Conservation (phyloP, 2,113 vertebrate genomes). For the Marmota flaviventris region DNA sequence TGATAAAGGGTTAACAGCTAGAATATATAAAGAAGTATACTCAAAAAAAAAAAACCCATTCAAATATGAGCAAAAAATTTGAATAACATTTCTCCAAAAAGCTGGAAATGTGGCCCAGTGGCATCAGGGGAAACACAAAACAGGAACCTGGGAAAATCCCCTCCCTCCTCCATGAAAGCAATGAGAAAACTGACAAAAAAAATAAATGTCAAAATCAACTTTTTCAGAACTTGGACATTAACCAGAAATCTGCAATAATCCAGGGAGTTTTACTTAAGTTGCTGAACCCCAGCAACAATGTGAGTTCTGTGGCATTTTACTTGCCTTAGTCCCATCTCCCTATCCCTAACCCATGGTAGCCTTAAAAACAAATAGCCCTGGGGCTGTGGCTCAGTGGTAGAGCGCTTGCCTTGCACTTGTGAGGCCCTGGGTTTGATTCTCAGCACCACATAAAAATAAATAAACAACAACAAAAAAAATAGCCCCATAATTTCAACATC, state of each 20-base stretch:
- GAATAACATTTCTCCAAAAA: neutral
- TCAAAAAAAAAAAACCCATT: neutral
- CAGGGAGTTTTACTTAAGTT: neutral
- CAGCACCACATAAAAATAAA: no score
- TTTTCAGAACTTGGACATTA: neutral
- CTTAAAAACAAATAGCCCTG: neutral
- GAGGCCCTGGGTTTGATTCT: no score
- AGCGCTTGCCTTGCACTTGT: no score
- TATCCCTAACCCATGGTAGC: neutral
- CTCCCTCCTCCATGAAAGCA: neutral
- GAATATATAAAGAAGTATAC: neutral
- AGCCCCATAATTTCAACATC: neutral
- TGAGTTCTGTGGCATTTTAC: neutral
- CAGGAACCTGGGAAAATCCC: neutral
- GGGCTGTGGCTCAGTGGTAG: no score
- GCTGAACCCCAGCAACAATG: neutral
- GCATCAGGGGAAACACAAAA: neutral
- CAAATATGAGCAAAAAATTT: neutral
- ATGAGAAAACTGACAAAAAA: neutral
- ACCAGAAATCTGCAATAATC: neutral
- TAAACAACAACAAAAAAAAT: no score
- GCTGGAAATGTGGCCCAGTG: no score
- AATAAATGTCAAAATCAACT: neutral
- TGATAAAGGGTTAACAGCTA: neutral
- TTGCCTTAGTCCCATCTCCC: neutral